Base-by-base conservation (phyloP, 2,888 invertebrate species). In the Sarcophaga rosellei region DNA sequence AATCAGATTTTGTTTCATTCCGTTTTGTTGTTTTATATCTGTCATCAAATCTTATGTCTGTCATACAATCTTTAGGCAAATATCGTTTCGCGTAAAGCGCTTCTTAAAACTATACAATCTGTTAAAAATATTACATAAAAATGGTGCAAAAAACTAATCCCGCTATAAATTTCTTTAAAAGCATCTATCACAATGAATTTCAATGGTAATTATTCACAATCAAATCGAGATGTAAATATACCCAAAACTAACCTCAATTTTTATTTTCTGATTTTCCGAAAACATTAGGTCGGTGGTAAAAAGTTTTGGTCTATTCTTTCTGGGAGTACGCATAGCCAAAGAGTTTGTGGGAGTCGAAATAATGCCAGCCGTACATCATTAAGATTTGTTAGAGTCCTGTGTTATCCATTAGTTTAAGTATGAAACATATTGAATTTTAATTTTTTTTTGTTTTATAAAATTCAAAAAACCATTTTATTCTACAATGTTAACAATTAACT, bases 291-390 rank as follows among this genome's bases (percentile, higher is more conserved):
- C 96, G 90, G 91, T 97, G 62, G 95, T 97, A 72, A 97, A 97
- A 94, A 97, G 97, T 92, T 94, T 96, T 81, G 95, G 95, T n/a
- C 94, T 97, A 89, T 97, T 97, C 92, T 94, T 95, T 88, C 92
- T 97, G 82, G 97, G 97, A 75, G 95, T 97, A 8, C 95, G 95
- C 87, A 95, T 97, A 89, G 97, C 97, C 3, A 95, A 96, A 91
- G 96, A 97, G 92, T 96, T 96, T 90, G 94, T 95, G 70, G 97
- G 97, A 81, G 94, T 97, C 79, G 96, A 96, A 91, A 92, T 97
- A 81, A 95, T 96, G 95, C 95, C 95, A 15, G 94, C 95, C 23
- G 89, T 93, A 25, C 79, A 62, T 3, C 84, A 86, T 72, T 86
- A 63, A 76, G 10, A 47, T 59, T 47, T 53, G 8, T 25, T 73